Evolutionary conservation across 2,888 invertebrate species (phyloP).

Genomic region (Pristionchus fissidentatus): DNA sequence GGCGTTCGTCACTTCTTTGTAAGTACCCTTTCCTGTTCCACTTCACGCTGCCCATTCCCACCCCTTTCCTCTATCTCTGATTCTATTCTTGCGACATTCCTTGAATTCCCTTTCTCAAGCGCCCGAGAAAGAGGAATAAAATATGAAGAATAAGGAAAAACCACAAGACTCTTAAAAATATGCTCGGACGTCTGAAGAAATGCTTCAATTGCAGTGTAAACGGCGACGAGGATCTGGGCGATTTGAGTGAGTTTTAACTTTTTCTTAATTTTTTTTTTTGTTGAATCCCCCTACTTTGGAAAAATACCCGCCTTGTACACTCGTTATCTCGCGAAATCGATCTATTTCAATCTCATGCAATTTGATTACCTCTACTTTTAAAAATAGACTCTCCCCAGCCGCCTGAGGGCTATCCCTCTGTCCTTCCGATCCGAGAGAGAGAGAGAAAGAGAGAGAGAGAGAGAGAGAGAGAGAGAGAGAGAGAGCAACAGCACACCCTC

Average conservation of each 20-base stretch:
- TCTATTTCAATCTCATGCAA: no score
- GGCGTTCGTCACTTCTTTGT: conserved; percentile 21
- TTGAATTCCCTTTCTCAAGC: background rate
- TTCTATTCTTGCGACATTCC: no score
- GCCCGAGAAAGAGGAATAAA: background rate
- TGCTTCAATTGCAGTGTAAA: conserved; percentile 42
- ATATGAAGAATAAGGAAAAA: background rate
- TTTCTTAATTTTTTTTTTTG: background rate
- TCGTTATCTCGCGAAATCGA: no score
- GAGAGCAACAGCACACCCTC: no score
- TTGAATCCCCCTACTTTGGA: conserved; percentile 20
- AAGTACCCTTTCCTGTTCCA: background rate
- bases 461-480: no score
- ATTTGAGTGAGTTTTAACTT: conserved; percentile 22
- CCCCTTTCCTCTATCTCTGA: conserved; percentile 1
- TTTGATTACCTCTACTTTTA: no score
- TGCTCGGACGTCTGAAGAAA: no score
- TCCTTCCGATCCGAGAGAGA: conserved; percentile 46
- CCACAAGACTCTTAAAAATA: no score
- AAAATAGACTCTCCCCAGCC: no score
- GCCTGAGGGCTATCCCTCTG: no score
- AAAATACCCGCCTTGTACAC: background rate
- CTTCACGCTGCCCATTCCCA: conserved; percentile 18
- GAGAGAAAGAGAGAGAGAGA: no score
- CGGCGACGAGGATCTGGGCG: conserved; percentile 42